Evolutionary conservation across 2,888 invertebrate genomes (phyloP), one percentile per base, ranked within the genome.

Genomic region (Drosophila paranaensis): DNA sequence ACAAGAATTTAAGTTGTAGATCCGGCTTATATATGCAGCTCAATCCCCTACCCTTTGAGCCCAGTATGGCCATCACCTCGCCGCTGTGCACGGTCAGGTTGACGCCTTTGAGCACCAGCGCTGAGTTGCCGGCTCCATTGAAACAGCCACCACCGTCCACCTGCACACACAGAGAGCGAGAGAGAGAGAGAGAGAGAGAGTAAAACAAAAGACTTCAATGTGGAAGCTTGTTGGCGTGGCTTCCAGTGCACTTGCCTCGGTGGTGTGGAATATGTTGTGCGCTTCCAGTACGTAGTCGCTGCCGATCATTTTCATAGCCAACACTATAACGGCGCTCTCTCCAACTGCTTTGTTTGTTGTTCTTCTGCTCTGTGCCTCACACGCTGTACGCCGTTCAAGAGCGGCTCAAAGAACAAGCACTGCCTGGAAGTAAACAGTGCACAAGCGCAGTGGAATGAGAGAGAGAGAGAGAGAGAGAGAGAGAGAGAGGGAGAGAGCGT

Each of bases 41-140:
- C 67, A 6, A 6, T 0, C 9, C 5, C 77, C 76, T 91, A 95
- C 98, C 98, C 94, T 98, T 98, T 0, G 98, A 98, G 11, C 98
- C 98, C 45, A 98, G 93, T 66, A 98, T 96, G 39, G 98, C 98
- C 90, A 98, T 95, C 60, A 98, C 97, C 93, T 98, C 98, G 6
- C 98, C 98, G 55, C 97, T 97, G 90, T 97, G 96, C 0, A 98
- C 97, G 73, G 96, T 96, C 87, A 98, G 95, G 25, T 97, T 97
- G 8, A 98, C 97, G 93, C 98, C 98, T 93, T 98, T 97, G 14
- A 98, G 94, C 62, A 98, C 97, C 39, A 98, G 95, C 0, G 97
- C 97, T 2, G 96, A 96, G 90, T 96, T 96, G 62, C 96, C 95
- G 33, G 95, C 96, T 0, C 97, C 97, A 48, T 96, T 95, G 69